phyloP scores from a whole-genome alignment of 2,113 vertebrate species.

The Pardalotus punctatus region DNA sequence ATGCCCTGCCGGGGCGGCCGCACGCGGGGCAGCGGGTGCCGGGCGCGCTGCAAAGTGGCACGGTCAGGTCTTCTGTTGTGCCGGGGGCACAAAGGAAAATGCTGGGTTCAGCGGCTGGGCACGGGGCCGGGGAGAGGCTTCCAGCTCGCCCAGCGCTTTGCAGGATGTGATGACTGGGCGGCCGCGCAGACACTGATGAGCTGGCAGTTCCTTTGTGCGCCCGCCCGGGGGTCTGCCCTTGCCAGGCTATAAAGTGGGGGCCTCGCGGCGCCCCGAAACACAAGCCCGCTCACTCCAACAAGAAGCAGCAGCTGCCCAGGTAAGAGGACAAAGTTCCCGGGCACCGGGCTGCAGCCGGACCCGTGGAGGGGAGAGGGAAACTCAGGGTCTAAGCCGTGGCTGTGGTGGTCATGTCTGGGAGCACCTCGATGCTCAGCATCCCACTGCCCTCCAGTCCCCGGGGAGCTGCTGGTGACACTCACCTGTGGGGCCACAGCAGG shows the following conservation, averaged over 20 bases:
- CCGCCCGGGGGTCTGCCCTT: constrained; percentile 71
- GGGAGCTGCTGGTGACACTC: not conserved
- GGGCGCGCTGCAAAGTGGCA: constrained; percentile 19
- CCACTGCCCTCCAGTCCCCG: not conserved
- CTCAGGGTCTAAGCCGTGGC: not conserved
- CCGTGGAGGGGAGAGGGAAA: not conserved
- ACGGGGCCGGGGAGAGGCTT: constrained; percentile 48
- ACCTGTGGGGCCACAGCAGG: not conserved
- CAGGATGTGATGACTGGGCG: constrained; percentile 75
- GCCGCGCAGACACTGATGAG: constrained; percentile 83
- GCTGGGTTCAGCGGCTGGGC: constrained; percentile 76
- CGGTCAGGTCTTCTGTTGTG: constrained; percentile 80
- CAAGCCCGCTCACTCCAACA: constrained; percentile 57
- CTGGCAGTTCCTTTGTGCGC: constrained; percentile 81
- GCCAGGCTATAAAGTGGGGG: constrained; percentile 88
- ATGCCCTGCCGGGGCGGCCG: not conserved
- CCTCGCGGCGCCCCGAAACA: constrained; percentile 50
- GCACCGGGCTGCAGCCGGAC: not conserved
- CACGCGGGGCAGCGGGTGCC: not conserved
- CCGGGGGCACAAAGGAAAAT: constrained; percentile 72
- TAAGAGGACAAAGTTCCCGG: constrained; percentile 69
- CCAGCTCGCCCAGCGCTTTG: constrained; percentile 69
- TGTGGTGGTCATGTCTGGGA: not conserved
- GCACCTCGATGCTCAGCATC: not conserved
- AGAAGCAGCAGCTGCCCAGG: constrained; percentile 82